Evolutionary conservation across 2,888 invertebrate species (phyloP).

Genomic region (Dysmachus trigonus): DNA sequence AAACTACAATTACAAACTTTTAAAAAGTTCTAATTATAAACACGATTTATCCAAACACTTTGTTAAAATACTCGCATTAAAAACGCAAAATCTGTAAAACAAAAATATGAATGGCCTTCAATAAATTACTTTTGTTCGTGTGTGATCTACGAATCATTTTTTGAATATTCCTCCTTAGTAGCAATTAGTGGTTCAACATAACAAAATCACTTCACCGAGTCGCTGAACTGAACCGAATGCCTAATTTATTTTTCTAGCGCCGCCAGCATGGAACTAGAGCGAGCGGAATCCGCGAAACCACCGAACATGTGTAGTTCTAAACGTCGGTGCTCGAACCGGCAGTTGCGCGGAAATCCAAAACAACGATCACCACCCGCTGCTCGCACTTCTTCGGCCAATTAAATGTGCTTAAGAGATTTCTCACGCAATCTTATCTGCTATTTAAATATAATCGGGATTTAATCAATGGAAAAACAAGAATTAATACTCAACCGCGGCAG

Average conservation of each 20-base stretch:
- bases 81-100: background rate
- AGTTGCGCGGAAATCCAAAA: background rate
- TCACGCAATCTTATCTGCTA: background rate
- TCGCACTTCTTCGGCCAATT: background rate
- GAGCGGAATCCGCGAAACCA: background rate
- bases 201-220: background rate
- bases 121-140: background rate
- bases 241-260: background rate
- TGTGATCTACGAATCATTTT: background rate
- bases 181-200: background rate
- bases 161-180: background rate
- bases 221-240: background rate
- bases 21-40: background rate
- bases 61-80: background rate
- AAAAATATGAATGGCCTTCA: background rate
- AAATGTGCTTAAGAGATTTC: background rate
- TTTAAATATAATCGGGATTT: background rate
- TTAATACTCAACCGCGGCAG: background rate
- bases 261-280: too few species aligned
- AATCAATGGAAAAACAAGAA: background rate
- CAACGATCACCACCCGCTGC: background rate
- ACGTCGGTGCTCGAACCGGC: background rate
- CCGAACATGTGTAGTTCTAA: background rate
- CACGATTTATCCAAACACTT: background rate
- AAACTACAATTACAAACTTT: background rate